A percentile compares a stretch with the other conserved stretches of the same genome.
Conservation (phyloP, 2,113 vertebrate species). For the Cygnus atratus region DNA sequence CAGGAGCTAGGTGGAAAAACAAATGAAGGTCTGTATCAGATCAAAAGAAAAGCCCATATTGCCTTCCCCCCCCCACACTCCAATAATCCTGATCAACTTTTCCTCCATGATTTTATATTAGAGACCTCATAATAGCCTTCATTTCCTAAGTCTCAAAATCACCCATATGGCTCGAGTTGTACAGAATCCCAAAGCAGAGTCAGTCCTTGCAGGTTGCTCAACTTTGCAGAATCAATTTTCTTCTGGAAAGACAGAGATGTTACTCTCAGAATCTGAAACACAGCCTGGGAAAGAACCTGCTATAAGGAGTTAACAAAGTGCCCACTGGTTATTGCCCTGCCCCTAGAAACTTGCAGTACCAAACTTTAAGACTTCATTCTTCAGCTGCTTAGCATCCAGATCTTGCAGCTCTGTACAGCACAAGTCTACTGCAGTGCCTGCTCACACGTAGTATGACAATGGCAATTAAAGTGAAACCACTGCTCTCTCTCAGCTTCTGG, state of each 20-base stretch:
- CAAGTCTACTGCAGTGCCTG: not conserved
- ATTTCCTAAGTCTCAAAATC: not conserved
- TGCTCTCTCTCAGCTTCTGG: not conserved
- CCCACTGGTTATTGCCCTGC: not conserved
- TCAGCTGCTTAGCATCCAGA: not conserved
- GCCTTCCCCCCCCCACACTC: no score
- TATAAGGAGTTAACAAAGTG: not conserved
- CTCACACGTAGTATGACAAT: not conserved
- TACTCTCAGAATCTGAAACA: not conserved
- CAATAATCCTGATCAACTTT: not conserved
- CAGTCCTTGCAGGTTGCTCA: not conserved
- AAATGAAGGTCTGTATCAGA: not conserved
- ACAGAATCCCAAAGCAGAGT: not conserved
- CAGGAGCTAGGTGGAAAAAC: not conserved
- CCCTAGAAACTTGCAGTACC: not conserved
- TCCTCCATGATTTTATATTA: not conserved
- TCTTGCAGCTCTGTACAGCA: not conserved
- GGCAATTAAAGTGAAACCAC: not conserved
- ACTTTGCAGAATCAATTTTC: not conserved
- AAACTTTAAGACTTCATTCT: not conserved
- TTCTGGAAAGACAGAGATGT: not conserved
- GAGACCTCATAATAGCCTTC: not conserved
- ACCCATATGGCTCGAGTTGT: not conserved
- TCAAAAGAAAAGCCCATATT: not conserved
- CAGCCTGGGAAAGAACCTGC: not conserved